Evolutionary conservation across 2,888 invertebrate species (phyloP).

Genomic region (Gibbula magus): DNA sequence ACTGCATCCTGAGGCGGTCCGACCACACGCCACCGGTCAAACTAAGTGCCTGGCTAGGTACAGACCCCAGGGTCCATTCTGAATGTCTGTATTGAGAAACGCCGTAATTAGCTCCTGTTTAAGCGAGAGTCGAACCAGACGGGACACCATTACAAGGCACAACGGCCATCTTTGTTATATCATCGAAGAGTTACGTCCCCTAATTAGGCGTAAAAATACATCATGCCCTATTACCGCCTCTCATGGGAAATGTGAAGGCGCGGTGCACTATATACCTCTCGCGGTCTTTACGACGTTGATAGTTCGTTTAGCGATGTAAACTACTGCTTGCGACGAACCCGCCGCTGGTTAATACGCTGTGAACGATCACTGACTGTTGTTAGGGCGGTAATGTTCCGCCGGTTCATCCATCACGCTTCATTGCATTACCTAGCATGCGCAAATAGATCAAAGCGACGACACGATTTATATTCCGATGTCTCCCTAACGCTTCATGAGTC

Average conservation of each 20-base stretch:
- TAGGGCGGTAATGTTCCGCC: not conserved
- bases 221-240: constrained; percentile 24
- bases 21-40: not conserved
- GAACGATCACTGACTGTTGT: constrained; percentile 12
- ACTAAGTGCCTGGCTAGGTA: not conserved
- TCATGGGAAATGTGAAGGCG: constrained; percentile 14
- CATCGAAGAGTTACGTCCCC: constrained; percentile 16
- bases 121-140: constrained; percentile 14
- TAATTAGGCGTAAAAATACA: constrained; percentile 24
- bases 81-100: constrained; percentile 11
- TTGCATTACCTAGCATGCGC: constrained; percentile 7
- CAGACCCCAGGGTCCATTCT: not conserved
- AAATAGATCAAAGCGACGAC: constrained; percentile 12
- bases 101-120: constrained; percentile 19
- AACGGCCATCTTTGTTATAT: constrained; percentile 22
- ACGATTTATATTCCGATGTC: not conserved
- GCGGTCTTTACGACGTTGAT: not conserved
- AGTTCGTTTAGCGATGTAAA: constrained; percentile 13
- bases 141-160: constrained; percentile 19
- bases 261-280: constrained; percentile 20
- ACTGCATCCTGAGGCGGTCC: not conserved
- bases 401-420: not conserved
- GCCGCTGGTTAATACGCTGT: constrained; percentile 10
- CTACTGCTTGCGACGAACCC: constrained; percentile 1
- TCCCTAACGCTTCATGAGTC: not conserved